Conservation (phyloP, 2,113 vertebrate genomes). For the Talpa occidentalis region DNA sequence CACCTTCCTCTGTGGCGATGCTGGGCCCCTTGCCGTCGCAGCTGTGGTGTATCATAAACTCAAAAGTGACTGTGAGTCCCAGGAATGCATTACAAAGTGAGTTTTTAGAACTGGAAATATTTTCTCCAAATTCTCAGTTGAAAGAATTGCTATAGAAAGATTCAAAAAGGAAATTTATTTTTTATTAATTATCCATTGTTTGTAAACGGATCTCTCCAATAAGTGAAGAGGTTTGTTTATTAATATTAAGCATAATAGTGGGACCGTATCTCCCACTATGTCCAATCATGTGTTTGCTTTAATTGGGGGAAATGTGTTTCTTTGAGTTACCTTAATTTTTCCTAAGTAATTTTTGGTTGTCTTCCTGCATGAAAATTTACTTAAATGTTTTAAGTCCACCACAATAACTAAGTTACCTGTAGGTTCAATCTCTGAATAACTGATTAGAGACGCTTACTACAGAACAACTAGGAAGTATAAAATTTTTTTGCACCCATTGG, state of each 20-base stretch:
- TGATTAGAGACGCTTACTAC: neutral
- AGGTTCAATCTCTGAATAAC: neutral
- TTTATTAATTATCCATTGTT: neutral
- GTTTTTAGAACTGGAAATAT: constrained; percentile 30
- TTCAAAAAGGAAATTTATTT: neutral
- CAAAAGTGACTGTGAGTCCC: constrained; percentile 90
- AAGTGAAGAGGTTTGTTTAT: neutral
- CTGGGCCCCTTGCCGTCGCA: constrained; percentile 94
- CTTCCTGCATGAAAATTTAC: neutral
- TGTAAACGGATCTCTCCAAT: neutral
- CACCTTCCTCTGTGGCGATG: constrained; percentile 97
- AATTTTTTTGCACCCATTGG: neutral
- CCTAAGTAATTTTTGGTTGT: neutral
- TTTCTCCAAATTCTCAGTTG: neutral
- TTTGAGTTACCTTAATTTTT: neutral
- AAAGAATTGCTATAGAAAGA: neutral
- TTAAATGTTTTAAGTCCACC: neutral
- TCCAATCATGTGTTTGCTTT: neutral
- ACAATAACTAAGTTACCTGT: neutral
- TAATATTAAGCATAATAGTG: neutral
- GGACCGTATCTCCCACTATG: neutral
- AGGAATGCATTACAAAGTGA: constrained; percentile 94
- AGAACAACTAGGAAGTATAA: neutral
- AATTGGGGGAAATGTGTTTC: neutral
- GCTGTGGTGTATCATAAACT: constrained; percentile 95